Evolutionary conservation across 2,888 invertebrate species (phyloP), one percentile per base, ranked within the genome.

Genomic region (Heliconius cydno): DNA sequence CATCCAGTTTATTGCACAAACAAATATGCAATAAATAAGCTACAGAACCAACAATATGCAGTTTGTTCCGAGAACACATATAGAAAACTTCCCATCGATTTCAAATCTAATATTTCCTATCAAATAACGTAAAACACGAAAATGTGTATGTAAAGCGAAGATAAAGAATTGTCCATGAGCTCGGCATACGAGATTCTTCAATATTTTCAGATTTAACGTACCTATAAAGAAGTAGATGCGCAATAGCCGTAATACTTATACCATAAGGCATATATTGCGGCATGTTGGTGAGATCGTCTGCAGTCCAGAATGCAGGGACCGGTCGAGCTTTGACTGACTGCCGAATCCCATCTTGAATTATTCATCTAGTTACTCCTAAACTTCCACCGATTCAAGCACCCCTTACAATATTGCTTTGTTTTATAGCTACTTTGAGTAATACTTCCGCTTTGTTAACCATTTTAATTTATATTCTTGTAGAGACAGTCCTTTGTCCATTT

Each of bases 271-370:
- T 57, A 82, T 75, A 81, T 74, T 81, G 46, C 28, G 46, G 25
- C 66, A 71, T 6, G 41, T 78, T 70, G 30, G 19, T 65, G 22
- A 25, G 41, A 90, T 92, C 60, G 81, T 68, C 74, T 76, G 57
- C 46, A 71, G 90, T 88, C 87, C 89, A 88, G 90, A 92, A 93
- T 94, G 94, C 94, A 94, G 87, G 89, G 81, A 86, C 87, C 86
- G 85, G 86, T 87, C 88, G 86, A 84, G 85, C 87, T 90, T 88
- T 94, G 95, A 95, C 92, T 93, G 91, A 94, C 94, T 91, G 93
- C 93, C 91, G 91, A 92, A 90, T 90, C 93, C 92, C 88, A 89
- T 87, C 82, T 86, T 94, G 95, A 94, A 95, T 95, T 90, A 95
- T 95, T 94, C 95, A 95, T 93, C 88, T 87, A 85, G 86, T 87